Evolutionary conservation across 2,888 invertebrate genomes (phyloP), one percentile per base, ranked within the genome.

Genomic region (Monopis laevigella): DNA sequence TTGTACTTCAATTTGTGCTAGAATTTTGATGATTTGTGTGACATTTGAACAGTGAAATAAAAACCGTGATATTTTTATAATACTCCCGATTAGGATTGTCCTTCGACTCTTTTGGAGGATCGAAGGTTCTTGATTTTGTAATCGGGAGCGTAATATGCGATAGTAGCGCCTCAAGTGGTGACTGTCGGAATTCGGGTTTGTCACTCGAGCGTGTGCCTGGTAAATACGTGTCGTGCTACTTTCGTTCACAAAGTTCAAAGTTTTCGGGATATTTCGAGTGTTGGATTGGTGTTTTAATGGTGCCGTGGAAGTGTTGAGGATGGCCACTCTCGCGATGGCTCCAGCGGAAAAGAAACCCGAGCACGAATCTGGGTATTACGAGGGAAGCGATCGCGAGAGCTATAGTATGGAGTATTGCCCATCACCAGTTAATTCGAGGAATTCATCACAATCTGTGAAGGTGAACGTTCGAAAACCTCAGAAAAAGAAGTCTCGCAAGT

Each of bases 361-460:
- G 53, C 88, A 91, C 82, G 92, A 92, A 80, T 91, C 91, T 66
- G 91, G 91, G 48, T 92, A 89, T 65, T 92, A 89, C 83, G 91
- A 91, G 72, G 90, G 89, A 52, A 87, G 86, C 62, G 84, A 84
- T 58, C 83, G 84, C 56, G 86, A 86, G 59, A 83, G 84, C 50
- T n/a, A n/a, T n/a, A 82, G 77, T 50, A 82, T 80, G 72, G 85
- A 84, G 75, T 78, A 24, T 24, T 14, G 78, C 53, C 71, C 75
- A 14, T 75, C 77, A 10, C 74, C 77, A 8, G 62, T 71, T 27
- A 77, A 75, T 53, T 77, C 78, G 1, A 55, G 81, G 45, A 73
- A 75, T 52, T 78, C 78, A n/a, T 77, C 75, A 12, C 70, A 72
- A 48, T 74, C 78, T 8, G 30, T 19, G 17, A 73, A 73, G 52